A percentile compares a stretch with the other conserved stretches of the same genome.
phyloP scores from a whole-genome alignment of 1,140 invertebrate species.

The Aphaenogaster floridana region DNA sequence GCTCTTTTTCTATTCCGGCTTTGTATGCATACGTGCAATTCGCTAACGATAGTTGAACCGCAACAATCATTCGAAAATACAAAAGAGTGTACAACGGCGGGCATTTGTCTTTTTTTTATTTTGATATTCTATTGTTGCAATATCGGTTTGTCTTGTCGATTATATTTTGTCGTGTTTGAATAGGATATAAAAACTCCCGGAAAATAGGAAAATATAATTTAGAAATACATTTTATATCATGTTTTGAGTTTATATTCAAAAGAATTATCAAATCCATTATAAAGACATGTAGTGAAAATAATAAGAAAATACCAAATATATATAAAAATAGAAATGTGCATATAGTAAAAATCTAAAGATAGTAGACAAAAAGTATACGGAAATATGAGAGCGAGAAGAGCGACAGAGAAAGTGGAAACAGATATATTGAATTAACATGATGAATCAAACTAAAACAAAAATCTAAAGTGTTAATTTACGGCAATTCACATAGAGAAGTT shows the following conservation, averaged over 20 bases:
- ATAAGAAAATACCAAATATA: neutral
- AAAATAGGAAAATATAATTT: conserved; percentile 23
- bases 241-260: neutral
- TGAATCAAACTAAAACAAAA: neutral
- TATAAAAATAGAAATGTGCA: neutral
- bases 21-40: conserved; percentile 32
- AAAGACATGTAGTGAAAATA: neutral
- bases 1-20: neutral
- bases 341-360: neutral
- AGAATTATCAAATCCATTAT: neutral
- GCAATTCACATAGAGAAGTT: neutral
- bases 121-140: conserved; percentile 35
- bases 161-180: conserved; percentile 17
- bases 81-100: conserved; percentile 12
- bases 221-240: conserved; percentile 10
- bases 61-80: conserved; percentile 46
- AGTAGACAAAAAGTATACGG: neutral
- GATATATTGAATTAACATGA: neutral
- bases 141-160: conserved; percentile 43
- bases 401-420: neutral
- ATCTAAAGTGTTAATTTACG: neutral
- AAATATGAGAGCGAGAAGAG: neutral
- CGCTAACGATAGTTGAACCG: conserved; percentile 24
- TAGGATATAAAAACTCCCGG: neutral
- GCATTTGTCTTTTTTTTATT: conserved; percentile 35